Conservation (phyloP, 2,888 invertebrate genomes). For the Agrotis clavis region DNA sequence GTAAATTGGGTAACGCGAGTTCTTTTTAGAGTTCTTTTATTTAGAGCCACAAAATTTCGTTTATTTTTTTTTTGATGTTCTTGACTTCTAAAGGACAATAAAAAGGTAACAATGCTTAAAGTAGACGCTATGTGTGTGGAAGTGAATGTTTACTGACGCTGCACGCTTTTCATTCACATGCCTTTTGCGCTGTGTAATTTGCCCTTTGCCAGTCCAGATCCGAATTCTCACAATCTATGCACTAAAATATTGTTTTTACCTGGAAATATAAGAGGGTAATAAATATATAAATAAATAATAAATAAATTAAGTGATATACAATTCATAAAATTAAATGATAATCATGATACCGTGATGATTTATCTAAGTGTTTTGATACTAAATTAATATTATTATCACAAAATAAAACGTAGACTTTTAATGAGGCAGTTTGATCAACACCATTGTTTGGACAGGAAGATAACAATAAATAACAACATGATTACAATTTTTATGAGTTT, state of each 20-base stretch:
- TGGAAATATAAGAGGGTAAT: neutral
- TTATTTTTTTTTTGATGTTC: no score
- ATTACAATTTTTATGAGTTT: slow-evolving; percentile 11
- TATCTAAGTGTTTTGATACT: slow-evolving; percentile 21
- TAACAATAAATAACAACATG: neutral
- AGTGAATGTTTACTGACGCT: no score
- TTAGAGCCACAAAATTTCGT: no score
- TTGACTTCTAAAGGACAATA: no score
- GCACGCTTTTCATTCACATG: no score
- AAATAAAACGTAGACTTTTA: slow-evolving; percentile 7
- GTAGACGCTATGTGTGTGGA: no score
- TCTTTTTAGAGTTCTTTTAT: no score
- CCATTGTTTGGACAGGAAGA: slow-evolving; percentile 12
- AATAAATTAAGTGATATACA: no score
- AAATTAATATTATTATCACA: neutral
- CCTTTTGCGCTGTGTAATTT: no score
- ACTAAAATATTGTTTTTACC: neutral
- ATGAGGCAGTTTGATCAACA: slow-evolving; percentile 15
- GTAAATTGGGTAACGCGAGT: neutral
- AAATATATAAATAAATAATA: no score
- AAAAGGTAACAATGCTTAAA: no score
- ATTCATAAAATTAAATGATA: neutral
- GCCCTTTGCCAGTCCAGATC: neutral
- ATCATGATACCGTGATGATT: neutral
- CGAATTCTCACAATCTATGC: no score